Base-by-base conservation (phyloP, 2,797 vertebrate genomes). In the Synaphobranchus kaupii region DNA sequence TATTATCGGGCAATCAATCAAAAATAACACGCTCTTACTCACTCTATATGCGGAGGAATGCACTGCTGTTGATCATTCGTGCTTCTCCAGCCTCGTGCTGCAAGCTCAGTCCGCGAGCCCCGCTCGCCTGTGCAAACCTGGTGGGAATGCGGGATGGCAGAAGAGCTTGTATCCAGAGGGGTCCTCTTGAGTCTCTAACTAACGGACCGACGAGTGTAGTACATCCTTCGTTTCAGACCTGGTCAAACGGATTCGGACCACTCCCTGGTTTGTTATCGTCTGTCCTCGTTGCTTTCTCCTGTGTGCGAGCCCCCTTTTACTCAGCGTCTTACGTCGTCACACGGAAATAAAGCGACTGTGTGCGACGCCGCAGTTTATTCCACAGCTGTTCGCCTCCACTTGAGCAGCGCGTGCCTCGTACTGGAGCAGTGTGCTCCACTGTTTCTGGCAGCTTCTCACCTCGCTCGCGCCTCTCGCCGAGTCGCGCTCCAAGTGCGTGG, bases 41-140 rank as follows among this genome's bases (percentile, higher is more conserved):
- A 91, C 91, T 85, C 48, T 86, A 88, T 34, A 88, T 89, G 84
- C 86, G 84, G 60, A 83, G 83, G 86, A 86, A 84, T 83, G 84
- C 86, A 48, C 34, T 34, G 44, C 63, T 39, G 20, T 47, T 89
- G 47, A 82, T 83, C 87, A 86, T 83, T 58, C 81, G 85, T 82
- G 52, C 52, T 44, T 73, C 66, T 54, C 86, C 34, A 80, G 87
- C 66, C 13, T 86, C 73, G 86, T 66, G 84, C 25, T 54, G 89
- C 83, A 48, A 39, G 80, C 68, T 88, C 68, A 89, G 63, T 88
- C 68, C 90, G 60, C 63, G 88, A 86, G 83, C 88, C 80, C 86
- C n/a, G 44, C 80, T 76, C 84, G 86, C 85, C 81, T 54, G 78
- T 54, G 78, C 44, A 86, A 90, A 86, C 66, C 85, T 86, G 71